These are phyloP conservation scores for Diachasma alloeum DNA, from an alignment of 1,140 invertebrate genomes.

Conservation along the genomic window DNA sequence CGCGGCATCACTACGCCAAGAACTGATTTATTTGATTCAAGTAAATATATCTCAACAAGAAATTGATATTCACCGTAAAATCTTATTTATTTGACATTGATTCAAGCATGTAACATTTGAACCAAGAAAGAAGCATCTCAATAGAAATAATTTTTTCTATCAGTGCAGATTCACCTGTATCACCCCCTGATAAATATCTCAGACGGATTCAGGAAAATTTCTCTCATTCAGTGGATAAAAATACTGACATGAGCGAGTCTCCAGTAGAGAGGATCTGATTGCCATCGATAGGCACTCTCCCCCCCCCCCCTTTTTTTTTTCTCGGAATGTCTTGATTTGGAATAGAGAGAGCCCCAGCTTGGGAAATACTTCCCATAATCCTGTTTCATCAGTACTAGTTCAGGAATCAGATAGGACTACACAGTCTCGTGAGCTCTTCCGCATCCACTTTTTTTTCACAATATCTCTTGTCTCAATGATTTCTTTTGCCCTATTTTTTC, in stretches of 20 bases:
- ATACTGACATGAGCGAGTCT: background rate
- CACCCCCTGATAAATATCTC: background rate
- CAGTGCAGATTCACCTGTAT: background rate
- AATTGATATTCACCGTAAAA: too few relatives aligned
- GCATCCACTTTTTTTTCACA: background rate
- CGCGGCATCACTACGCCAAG: too few relatives aligned
- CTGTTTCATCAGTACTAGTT: background rate
- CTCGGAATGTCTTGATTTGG: background rate
- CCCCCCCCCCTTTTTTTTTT: background rate
- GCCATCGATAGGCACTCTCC: background rate
- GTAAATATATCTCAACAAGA: too few relatives aligned
- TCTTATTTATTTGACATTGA: too few relatives aligned
- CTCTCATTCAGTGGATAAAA: background rate
- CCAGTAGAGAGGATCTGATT: background rate
- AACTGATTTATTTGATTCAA: too few relatives aligned
- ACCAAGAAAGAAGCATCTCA: too few relatives aligned
- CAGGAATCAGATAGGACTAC: background rate
- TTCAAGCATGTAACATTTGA: too few relatives aligned
- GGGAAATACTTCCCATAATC: constrained; percentile 1
- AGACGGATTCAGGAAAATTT: background rate
- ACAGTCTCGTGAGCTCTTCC: background rate
- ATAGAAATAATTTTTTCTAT: too few relatives aligned
- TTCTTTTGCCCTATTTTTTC: background rate
- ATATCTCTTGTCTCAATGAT: background rate
- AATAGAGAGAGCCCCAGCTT: background rate